phyloP scores from a whole-genome alignment of 2,888 invertebrate genomes.

The Drosophila buzzatii region DNA sequence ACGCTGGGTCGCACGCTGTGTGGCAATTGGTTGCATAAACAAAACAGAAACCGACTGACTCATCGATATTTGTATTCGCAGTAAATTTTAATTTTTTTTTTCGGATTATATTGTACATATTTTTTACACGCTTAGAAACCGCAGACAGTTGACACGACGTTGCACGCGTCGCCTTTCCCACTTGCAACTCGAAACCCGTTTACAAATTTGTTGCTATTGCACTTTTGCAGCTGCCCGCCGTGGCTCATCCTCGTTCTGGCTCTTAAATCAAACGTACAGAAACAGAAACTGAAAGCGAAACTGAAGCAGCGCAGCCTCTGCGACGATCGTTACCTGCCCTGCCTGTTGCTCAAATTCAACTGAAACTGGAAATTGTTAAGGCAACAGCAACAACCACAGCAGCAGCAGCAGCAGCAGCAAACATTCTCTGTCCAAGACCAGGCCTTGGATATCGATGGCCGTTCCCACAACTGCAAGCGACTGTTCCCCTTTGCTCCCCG shows the following conservation, averaged over 20 bases:
- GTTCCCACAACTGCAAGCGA: conserved; percentile 69
- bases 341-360: conserved; percentile 77
- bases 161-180: conserved; percentile 43
- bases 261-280: conserved; percentile 56
- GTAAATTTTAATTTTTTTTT: conserved; percentile 27
- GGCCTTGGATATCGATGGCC: conserved; percentile 64
- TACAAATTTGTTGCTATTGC: conserved; percentile 51
- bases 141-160: conserved; percentile 10
- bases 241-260: conserved; percentile 66
- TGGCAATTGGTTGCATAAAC: conserved; percentile 75
- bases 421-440: conserved; percentile 33
- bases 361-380: conserved; percentile 79
- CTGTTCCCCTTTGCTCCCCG: neutral
- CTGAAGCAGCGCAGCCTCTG: conserved; percentile 25
- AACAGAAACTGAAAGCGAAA: conserved; percentile 65
- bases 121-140: conserved; percentile 31
- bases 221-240: conserved; percentile 76
- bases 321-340: conserved; percentile 68
- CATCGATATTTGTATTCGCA: conserved; percentile 29
- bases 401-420: conserved; percentile 11
- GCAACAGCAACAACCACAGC: conserved; percentile 16
- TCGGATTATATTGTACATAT: neutral
- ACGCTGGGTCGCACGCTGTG: conserved; percentile 31
- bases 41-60: conserved; percentile 56
- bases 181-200: conserved; percentile 70